These are phyloP conservation scores for Limanda limanda DNA, from an alignment of 2,113 vertebrate genomes.

Conservation along the genomic window DNA sequence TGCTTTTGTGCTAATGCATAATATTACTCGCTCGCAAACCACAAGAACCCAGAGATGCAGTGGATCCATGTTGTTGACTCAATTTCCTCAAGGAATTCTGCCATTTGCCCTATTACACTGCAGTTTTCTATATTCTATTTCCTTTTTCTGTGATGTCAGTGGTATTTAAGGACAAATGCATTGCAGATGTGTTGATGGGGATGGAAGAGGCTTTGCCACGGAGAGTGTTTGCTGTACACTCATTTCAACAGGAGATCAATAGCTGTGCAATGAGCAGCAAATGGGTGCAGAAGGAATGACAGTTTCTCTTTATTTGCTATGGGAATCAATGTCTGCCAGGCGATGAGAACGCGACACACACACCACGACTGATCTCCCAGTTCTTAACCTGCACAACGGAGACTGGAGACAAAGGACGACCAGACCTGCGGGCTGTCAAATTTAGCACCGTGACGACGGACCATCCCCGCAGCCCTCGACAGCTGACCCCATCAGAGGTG, in stretches of 20 bases:
- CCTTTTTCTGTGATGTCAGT: constrained; percentile 5
- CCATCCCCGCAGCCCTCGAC: constrained; percentile 82
- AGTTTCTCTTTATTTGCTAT: constrained; percentile 74
- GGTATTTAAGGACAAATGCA: constrained; percentile 43
- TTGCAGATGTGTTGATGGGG: constrained; percentile 34
- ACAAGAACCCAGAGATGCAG: constrained; percentile 33
- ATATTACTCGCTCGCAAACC: constrained; percentile 36
- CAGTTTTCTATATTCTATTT: constrained; percentile 23
- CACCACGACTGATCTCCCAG: constrained; percentile 81
- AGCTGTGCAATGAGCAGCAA: constrained; percentile 62
- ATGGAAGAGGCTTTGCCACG: constrained; percentile 27
- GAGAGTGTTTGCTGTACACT: constrained; percentile 40
- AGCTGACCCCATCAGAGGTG: constrained; percentile 88
- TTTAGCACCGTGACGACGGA: constrained; percentile 82
- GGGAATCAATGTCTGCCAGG: constrained; percentile 84
- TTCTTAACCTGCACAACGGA: constrained; percentile 82
- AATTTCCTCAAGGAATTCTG: constrained; percentile 52
- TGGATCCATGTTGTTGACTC: constrained; percentile 32
- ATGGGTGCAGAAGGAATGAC: constrained; percentile 66
- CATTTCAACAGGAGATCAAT: constrained; percentile 65
- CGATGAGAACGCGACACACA: constrained; percentile 83
- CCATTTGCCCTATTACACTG: constrained; percentile 8
- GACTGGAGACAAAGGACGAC: constrained; percentile 79
- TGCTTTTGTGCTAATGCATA: constrained; percentile 51
- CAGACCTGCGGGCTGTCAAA: constrained; percentile 81